Percentiles rank a stretch among this genome's conserved stretches.
phyloP scores from a whole-genome alignment of 2,888 invertebrate genomes.

The Microplitis deprimator region DNA sequence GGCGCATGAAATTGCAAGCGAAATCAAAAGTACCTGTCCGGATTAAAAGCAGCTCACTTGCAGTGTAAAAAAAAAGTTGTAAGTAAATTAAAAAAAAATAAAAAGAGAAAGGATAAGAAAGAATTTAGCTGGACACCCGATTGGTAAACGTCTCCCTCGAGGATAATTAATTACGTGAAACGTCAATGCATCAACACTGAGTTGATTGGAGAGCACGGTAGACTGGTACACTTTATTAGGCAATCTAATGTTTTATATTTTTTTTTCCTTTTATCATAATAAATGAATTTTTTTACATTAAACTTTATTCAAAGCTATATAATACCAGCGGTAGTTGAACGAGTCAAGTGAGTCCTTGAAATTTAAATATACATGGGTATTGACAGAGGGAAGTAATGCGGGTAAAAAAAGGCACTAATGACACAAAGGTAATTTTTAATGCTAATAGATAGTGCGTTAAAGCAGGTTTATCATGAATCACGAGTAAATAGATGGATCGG shows the following conservation, averaged over 20 bases:
- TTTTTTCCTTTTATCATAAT: background rate
- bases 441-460: conserved; percentile 41
- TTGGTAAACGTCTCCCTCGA: conserved; percentile 18
- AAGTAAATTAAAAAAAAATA: conserved; percentile 12
- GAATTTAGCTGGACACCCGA: conserved; percentile 23
- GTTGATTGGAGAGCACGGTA: too few species aligned
- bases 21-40: conserved; percentile 8
- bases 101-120: conserved; percentile 4
- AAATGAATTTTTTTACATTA: too few species aligned
- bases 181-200: conserved; percentile 7
- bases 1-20: background rate
- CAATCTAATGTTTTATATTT: background rate
- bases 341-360: too few species aligned
- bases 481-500: conserved; percentile 33
- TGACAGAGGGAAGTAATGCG: conserved; percentile 8
- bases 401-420: conserved; percentile 34
- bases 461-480: conserved; percentile 35
- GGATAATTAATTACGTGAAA: conserved; percentile 27
- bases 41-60: conserved; percentile 32
- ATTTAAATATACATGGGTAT: too few species aligned
- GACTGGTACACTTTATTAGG: background rate
- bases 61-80: background rate
- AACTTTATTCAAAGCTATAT: too few species aligned
- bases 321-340: too few species aligned
- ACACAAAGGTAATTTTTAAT: conserved; percentile 34